A percentile compares a stretch with the other conserved stretches of the same genome.
Conservation (phyloP, 1,140 invertebrate species). For the Triops longicaudatus region DNA sequence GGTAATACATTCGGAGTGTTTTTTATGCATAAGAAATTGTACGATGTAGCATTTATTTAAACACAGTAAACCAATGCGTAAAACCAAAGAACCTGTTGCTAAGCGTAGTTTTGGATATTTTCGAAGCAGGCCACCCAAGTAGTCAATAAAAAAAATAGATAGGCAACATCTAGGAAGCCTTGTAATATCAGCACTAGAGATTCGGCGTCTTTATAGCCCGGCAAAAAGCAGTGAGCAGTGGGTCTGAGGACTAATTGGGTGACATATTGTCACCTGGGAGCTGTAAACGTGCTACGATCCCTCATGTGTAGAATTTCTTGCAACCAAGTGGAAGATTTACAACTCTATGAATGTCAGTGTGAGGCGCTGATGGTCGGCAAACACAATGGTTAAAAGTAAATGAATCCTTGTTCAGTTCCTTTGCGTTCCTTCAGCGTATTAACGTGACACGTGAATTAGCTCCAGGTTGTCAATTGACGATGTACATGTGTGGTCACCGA, state of each 20-base stretch:
- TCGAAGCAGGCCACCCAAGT: neutral
- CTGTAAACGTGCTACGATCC: neutral
- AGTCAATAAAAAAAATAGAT: neutral
- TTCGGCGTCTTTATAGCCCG: neutral
- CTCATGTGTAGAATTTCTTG: conserved; percentile 10
- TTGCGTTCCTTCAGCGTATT: neutral
- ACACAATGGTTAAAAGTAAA: no score
- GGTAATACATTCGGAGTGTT: no score
- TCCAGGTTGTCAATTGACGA: neutral
- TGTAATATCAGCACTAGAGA: neutral
- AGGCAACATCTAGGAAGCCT: neutral
- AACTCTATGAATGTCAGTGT: neutral
- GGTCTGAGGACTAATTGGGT: neutral
- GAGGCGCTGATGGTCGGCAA: neutral
- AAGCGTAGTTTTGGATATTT: neutral
- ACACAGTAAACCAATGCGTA: no score
- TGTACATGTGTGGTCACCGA: neutral
- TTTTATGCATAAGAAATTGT: no score
- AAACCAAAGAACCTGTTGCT: no score
- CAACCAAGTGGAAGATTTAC: conserved; percentile 12
- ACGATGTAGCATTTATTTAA: no score
- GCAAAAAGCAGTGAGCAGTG: neutral
- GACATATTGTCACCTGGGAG: neutral
- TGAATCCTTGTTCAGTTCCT: neutral
- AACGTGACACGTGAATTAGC: neutral